Base-by-base conservation (phyloP, 2,113 vertebrate species). In the Geococcyx californianus region DNA sequence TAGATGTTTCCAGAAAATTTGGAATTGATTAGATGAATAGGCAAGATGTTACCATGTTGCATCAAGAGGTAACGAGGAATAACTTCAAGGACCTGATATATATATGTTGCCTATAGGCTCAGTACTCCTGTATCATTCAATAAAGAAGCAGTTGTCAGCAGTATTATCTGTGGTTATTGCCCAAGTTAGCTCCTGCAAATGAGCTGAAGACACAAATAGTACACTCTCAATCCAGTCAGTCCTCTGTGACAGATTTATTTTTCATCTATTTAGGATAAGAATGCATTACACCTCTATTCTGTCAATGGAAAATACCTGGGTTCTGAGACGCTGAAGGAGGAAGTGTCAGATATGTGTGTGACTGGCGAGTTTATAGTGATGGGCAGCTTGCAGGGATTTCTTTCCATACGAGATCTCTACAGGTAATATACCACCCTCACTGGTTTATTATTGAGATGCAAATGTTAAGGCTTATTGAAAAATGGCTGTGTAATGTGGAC, bases 281-380 rank as follows among this genome's bases (percentile, higher is more conserved):
- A 99, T 81, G 98, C 98, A 3, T 98, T 99, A 40, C 99, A 99
- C 97, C 98, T 99, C 64, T 99, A 99, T 98, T 99, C 99, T 83
- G 97, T 99, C 51, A 99, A 99, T 89, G 99, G 99, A 83, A 99
- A 99, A 51, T 98, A 99, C 52, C 97, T 99, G 75, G 96, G 97
- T 79, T 99, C 98, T 26, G 98, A 99, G 96, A 96, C 96, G 55
- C 98, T 99, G 96, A 98, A 98, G 94, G 99, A 99, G 95, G 99
- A 99, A 93, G 97, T 99, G 97, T 98, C 99, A 9, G 99, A 99
- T 58, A 98, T 99, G 96, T 99, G 99, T 89, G 97, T 99, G 87
- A 98, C 98, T 33, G 99, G 99, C 36, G 99, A 99, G 92, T 97
- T 98, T 47, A 97, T 99, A 0, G 97, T 99, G 84, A 98, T 98